Base-by-base conservation (phyloP, 2,113 vertebrate species). In the Halcyon senegalensis region DNA sequence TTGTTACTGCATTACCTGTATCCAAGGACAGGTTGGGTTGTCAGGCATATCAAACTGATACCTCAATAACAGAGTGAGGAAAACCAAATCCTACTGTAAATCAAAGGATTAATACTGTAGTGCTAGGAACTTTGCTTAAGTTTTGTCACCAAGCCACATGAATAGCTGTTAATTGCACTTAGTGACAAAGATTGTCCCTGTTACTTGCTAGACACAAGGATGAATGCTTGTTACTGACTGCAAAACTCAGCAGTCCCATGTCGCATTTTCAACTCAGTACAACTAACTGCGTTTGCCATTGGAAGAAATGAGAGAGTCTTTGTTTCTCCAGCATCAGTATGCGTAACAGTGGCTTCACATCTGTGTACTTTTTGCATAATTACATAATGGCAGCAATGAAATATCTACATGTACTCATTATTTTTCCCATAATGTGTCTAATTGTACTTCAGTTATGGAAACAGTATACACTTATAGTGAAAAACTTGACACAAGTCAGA, bases 191-290 rank as follows among this genome's bases (percentile, higher is more conserved):
- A 98, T 95, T 97, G 96, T 98, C 98, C 98, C 97, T 93, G 81
- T 93, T 93, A 59, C 62, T 63, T 70, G 93, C 60, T 59, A 41
- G 90, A 94, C 85, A 97, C 97, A 98, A 98, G 98, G 98, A 98
- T 97, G 98, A 98, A 98, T 98, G 98, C 97, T 98, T 98, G 97
- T 98, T 98, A 98, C 98, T 98, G 98, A 98, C 53, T 83, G 95
- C 96, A 97, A 92, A 91, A 84, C 79, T 88, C 81, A 97, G 66
- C 87, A 64, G n/a, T 68, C 21, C 19, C 35, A 39, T 27, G n/a
- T 53, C 5, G 13, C 4, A 4, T 53, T 72, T 69, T 41, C 59
- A 80, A 67, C 86, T 18, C 9, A 25, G 48, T 51, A 59, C 30
- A 43, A 28, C 4, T 17, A 17, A 3, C 21, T 16, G 27, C 11